A percentile compares a stretch with the other conserved stretches of the same genome.
Evolutionary conservation across 2,888 invertebrate species (phyloP).

Genomic region (Heliconius ismenius): DNA sequence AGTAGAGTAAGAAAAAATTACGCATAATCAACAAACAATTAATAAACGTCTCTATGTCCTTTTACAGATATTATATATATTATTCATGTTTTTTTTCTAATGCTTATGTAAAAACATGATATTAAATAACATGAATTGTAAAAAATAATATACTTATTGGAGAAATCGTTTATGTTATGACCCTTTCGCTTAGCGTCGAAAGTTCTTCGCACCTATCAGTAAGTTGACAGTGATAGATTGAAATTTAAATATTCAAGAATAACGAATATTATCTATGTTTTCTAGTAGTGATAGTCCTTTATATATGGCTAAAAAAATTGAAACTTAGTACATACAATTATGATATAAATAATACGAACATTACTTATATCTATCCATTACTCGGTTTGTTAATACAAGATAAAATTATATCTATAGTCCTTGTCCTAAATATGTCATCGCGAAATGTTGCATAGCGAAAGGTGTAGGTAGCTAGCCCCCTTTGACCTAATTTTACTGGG

Average conservation of each 20-base stretch:
- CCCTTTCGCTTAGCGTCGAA: conserved; percentile 40
- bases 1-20: neutral
- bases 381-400: conserved; percentile 38
- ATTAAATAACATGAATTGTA: conserved; percentile 6
- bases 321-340: neutral
- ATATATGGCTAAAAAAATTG: neutral
- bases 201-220: conserved; percentile 41
- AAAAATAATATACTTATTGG: conserved; percentile 18
- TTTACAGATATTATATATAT: neutral
- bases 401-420: conserved; percentile 43
- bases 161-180: conserved; percentile 40
- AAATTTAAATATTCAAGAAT: conserved; percentile 31
- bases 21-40: neutral
- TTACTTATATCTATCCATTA: conserved; percentile 28
- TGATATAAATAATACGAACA: conserved; percentile 12
- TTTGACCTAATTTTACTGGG: conserved; percentile 50
- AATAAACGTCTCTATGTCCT: neutral
- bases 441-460: conserved; percentile 43
- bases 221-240: conserved; percentile 41
- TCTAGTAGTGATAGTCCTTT: conserved; percentile 3
- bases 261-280: conserved; percentile 6
- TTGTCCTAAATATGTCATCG: conserved; percentile 44
- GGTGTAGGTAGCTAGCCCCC: conserved; percentile 41
- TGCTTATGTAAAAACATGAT: neutral
- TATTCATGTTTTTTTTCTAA: neutral